Evolutionary conservation across 1,140 invertebrate species (phyloP).

Genomic region (Penaeus japonicus): DNA sequence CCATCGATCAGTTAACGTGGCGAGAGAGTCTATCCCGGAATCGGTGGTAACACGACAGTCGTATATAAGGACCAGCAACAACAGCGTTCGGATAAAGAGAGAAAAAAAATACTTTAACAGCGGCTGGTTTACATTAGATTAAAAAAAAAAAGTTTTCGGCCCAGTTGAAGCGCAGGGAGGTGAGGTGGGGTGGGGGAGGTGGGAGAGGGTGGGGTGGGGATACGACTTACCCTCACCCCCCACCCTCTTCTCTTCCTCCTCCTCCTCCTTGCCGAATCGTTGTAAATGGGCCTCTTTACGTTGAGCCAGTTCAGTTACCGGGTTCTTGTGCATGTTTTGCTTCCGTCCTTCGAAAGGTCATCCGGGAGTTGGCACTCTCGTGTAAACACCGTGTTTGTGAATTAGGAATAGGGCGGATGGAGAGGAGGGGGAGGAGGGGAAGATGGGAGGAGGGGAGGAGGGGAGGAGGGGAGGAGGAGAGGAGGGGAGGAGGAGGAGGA

Average conservation of each 20-base stretch:
- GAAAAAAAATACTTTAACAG: background rate
- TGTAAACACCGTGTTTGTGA: too few relatives aligned
- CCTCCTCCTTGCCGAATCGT: background rate
- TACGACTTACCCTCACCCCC: background rate
- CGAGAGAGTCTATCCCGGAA: too few relatives aligned
- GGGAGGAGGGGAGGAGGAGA: background rate
- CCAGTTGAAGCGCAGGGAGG: background rate
- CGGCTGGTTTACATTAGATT: too few relatives aligned
- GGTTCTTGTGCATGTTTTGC: background rate
- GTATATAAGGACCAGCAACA: too few relatives aligned
- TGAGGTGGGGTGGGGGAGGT: background rate
- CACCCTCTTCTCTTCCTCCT: background rate
- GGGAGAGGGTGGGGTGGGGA: background rate
- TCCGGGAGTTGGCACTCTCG: too few relatives aligned
- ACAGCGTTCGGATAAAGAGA: background rate
- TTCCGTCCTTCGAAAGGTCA: too few relatives aligned
- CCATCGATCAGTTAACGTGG: too few relatives aligned
- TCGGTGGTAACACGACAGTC: too few relatives aligned
- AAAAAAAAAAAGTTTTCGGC: background rate
- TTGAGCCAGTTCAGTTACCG: background rate
- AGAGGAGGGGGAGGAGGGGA: background rate
- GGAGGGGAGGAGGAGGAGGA: background rate
- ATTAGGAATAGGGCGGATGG: background rate
- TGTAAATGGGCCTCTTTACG: too few relatives aligned
- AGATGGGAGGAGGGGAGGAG: background rate